phyloP scores from a whole-genome alignment of 2,113 vertebrate genomes.

The Leptobrachium ailaonicum region DNA sequence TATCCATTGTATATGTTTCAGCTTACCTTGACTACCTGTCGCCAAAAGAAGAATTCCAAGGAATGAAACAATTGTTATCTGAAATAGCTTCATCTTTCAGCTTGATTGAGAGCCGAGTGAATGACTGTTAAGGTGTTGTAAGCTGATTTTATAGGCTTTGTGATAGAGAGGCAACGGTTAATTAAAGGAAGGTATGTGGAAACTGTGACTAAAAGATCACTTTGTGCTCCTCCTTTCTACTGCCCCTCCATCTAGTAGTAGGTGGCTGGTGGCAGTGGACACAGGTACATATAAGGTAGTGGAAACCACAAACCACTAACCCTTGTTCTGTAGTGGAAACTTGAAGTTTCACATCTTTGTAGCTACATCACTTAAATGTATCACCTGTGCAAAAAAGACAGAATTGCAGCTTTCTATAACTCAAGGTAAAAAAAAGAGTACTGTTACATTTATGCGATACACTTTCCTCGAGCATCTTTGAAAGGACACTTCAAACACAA shows the following conservation, averaged over 20 bases:
- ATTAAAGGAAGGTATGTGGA: slow-evolving; percentile 4
- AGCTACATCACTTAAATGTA: neutral
- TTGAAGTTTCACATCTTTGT: slow-evolving; percentile 4
- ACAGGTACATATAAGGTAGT: neutral
- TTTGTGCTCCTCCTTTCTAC: neutral
- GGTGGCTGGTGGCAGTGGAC: slow-evolving; percentile 19
- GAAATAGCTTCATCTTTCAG: slow-evolving; percentile 8
- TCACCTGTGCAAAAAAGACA: neutral
- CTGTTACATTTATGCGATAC: too few relatives aligned
- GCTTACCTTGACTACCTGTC: slow-evolving; percentile 13
- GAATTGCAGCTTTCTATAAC: slow-evolving; percentile 1
- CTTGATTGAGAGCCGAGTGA: neutral
- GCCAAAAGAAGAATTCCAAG: neutral
- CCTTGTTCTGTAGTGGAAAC: slow-evolving; percentile 31
- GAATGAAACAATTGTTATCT: neutral
- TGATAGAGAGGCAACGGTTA: neutral
- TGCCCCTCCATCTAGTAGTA: slow-evolving; percentile 18
- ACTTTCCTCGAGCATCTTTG: too few relatives aligned
- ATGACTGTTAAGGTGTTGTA: neutral
- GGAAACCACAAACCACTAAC: slow-evolving; percentile 11
- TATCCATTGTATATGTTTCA: neutral
- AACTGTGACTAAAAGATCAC: neutral
- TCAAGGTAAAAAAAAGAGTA: too few relatives aligned
- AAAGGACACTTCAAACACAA: too few relatives aligned
- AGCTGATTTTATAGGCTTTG: neutral